Evolutionary conservation across 2,888 invertebrate genomes (phyloP), one percentile per base, ranked within the genome.

Genomic region (Drosophila maculinotata): DNA sequence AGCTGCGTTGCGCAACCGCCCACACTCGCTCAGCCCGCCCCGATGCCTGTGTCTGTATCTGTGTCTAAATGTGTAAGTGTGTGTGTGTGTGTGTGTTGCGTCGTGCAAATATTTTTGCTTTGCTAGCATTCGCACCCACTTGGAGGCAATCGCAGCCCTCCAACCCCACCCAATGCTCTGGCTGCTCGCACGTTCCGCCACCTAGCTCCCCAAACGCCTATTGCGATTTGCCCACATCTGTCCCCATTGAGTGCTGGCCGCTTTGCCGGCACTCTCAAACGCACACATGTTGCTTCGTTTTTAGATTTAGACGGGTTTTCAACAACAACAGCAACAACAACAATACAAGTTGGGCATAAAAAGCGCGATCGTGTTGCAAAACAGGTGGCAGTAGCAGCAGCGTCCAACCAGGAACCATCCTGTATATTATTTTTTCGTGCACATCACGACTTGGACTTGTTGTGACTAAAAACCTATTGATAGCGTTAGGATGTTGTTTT

Each of bases 231-330:
- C 59, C 57, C 62, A 51, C 76, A 79, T 79, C 68, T 81, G 82
- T 81, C 67, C 70, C 67, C 74, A 79, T 82, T 79, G 73, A 76
- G 67, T 62, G 86, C 67, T 76, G 66, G 75, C 71, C 60, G 67
- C 44, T 70, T 70, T 80, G 84, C 84, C 80, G 84, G 87, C 74
- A 75, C 70, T 82, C 67, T 84, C 63, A 73, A 69, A 84, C 73
- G 68, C 82, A 87, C 87, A 82, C 81, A 82, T 82, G 87, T 82
- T 82, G 85, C 87, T 78, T 82, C 85, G 71, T 26, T 87, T 79
- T 84, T 80, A 81, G 87, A 87, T 84, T 80, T 75, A 83, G 87
- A 81, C 81, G 81, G 74, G 84, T 79, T 85, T 78, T 62, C 38
- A 38, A 12, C 42, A 52, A 23, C 49, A 23, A 39, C 38, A 66